Base-by-base conservation (phyloP, 1,140 invertebrate species). In the Drosophila persimilis region DNA sequence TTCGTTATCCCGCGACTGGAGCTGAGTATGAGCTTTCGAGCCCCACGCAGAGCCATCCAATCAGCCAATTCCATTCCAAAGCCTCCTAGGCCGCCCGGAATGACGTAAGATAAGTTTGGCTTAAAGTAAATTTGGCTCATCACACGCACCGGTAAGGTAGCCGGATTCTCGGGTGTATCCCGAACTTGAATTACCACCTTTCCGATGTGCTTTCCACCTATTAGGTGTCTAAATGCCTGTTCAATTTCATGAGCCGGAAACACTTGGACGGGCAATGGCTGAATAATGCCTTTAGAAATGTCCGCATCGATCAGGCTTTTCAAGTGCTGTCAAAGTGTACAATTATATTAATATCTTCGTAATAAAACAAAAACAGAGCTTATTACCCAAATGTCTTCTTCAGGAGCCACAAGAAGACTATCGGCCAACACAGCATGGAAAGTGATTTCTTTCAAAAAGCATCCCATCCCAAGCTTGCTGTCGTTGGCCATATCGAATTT, bases 61-160 rank as follows among this genome's bases (percentile, higher is more conserved):
- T 97, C 95, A 3, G 95, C 94, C 47, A 99, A 89, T 90, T 99
- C 97, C n/a, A 99, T 92, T 39, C 97, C 97, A 90, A 99, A 97
- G 2, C 97, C 97, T 31, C 97, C 97, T 0, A 98, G 92, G 61
- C 97, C 97, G 43, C 97, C 94, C 2, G 93, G 92, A 1, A 95
- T 92, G 0, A 95, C 81, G 72, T 94, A 95, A 4, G 92, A 92
- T 15, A 91, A 60, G 13, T 93, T 81, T 0, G 90, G 86, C 9
- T 92, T 86, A 60, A 93, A 93, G 55, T 91, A 91, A 3, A 90
- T 92, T 94, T 91, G 79, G 9, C 58, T 78, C 8, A 84, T 31
- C 6, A 80, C 89, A n/a, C 56, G 60, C 6, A 91, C 78, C 9
- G 90, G 90, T 44, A 90, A 17, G 2, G 89, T 90, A 1, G 59